Percentiles rank a stretch among this genome's conserved stretches.
Conservation (phyloP, 2,797 vertebrate genomes). For the Coilia nasus region DNA sequence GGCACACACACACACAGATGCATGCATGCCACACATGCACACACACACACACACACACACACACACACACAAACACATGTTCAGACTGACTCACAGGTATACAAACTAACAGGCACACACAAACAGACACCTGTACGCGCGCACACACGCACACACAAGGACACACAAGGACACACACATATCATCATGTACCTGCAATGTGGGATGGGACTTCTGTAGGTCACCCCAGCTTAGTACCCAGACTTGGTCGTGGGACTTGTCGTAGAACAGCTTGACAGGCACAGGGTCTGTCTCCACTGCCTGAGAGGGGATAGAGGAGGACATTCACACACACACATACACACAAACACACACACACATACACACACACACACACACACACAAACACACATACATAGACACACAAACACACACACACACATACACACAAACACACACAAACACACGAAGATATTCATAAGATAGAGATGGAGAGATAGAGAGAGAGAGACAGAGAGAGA, state of each 20-base stretch:
- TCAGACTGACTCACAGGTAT: too few species aligned
- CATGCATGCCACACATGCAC: background rate
- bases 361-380: background rate
- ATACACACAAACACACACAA: background rate
- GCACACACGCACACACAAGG: background rate
- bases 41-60: background rate
- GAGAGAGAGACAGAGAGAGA: too few species aligned
- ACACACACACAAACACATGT: background rate
- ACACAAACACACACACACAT: background rate
- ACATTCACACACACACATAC: conserved; percentile 12
- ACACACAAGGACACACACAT: conserved; percentile 30
- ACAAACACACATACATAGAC: background rate
- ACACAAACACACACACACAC: background rate
- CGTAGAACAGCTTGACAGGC: conserved; percentile 90
- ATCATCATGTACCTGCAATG: conserved; percentile 81
- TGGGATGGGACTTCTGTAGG: conserved; percentile 77
- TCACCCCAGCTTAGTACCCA: conserved; percentile 95
- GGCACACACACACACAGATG: too few species aligned
- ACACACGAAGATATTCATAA: background rate
- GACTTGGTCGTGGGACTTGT: conserved; percentile 97
- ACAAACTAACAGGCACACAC: background rate
- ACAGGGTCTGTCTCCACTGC: conserved; percentile 86
- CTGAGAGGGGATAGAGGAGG: conserved; percentile 66
- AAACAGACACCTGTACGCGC: conserved; percentile 26
- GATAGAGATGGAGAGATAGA: too few species aligned